These are phyloP conservation scores for Percopsis omiscomaycus DNA, from an alignment of 2,797 vertebrate genomes.

Conservation along the genomic window DNA sequence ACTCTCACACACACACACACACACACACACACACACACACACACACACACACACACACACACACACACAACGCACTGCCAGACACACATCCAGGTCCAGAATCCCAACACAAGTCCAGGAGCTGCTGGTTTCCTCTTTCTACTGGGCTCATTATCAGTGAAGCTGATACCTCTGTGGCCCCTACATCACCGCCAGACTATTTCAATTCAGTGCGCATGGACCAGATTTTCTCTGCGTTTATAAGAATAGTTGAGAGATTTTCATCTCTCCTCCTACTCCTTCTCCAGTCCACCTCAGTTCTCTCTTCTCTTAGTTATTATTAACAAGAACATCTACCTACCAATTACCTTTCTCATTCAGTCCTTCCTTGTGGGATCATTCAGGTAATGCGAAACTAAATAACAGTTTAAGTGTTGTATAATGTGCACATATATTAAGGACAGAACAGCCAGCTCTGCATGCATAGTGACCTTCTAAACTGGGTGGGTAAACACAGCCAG, in stretches of 20 bases:
- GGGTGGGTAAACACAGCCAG: constrained; percentile 48
- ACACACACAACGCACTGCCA: constrained; percentile 1
- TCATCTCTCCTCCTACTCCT: background rate
- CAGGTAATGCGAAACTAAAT: too few species aligned
- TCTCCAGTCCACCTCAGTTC: background rate
- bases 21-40: background rate
- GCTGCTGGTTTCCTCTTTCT: constrained; percentile 19
- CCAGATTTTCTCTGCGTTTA: too few species aligned
- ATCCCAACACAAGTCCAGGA: constrained; percentile 1
- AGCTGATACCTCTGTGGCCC: constrained; percentile 25
- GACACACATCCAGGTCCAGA: background rate
- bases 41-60: constrained; percentile 7
- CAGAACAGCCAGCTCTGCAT: too few species aligned
- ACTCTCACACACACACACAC: background rate
- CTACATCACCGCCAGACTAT: constrained; percentile 24
- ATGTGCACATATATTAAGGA: too few species aligned
- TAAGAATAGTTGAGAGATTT: too few species aligned
- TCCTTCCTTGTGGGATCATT: too few species aligned
- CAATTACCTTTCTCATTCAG: too few species aligned
- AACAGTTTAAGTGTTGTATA: too few species aligned
- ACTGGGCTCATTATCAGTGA: constrained; percentile 43
- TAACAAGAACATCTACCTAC: too few species aligned
- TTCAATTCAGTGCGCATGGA: background rate
- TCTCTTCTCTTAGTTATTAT: too few species aligned
- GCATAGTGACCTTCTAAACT: too few species aligned